Percentiles rank a stretch among this genome's conserved stretches.
phyloP scores from a whole-genome alignment of 1,140 invertebrate species.

The Agrypnia vestita region DNA sequence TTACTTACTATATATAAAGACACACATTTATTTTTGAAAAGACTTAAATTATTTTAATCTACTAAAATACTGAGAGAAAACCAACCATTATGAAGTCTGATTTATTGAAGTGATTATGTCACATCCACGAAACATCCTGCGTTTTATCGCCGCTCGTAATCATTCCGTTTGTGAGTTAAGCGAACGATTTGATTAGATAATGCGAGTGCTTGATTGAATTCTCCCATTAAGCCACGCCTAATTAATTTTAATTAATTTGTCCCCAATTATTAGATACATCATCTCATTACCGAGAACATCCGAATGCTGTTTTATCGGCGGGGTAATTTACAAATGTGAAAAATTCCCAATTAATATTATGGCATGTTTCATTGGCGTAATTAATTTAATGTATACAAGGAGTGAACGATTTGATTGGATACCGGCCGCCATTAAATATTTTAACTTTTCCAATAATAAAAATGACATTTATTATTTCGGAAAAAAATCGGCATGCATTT shows the following conservation, averaged over 20 bases:
- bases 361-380: conserved; percentile 29
- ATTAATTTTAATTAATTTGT: conserved; percentile 33
- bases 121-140: no score
- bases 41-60: no score
- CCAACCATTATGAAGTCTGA: no score
- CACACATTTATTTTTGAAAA: no score
- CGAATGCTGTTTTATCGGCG: background rate
- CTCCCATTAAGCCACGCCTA: background rate
- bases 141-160: no score
- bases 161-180: no score
- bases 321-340: conserved; percentile 1
- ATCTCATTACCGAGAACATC: background rate
- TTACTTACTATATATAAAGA: no score
- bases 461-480: conserved; percentile 53
- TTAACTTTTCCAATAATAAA: conserved; percentile 43
- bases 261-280: background rate
- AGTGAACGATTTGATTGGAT: background rate
- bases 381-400: conserved; percentile 41
- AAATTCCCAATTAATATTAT: background rate
- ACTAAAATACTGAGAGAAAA: no score
- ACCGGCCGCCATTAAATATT: background rate
- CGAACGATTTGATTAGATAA: conserved; percentile 2
- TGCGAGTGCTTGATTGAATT: background rate
- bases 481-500: conserved; percentile 49
- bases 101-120: no score